Base-by-base conservation (phyloP, 1,140 invertebrate species). In the Aricia agestis region DNA sequence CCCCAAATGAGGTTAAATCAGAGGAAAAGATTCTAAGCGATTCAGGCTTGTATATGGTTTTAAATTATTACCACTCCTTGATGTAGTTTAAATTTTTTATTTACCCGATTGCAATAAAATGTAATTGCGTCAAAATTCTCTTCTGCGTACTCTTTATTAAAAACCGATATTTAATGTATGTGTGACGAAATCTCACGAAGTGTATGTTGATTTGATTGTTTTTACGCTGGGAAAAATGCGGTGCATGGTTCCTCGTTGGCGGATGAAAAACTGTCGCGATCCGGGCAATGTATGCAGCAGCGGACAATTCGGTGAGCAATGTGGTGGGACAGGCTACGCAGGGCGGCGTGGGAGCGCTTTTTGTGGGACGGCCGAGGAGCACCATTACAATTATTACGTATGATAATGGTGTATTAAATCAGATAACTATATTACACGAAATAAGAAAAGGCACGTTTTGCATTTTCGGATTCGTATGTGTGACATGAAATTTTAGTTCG, bases 261-360 rank as follows among this genome's bases (percentile, higher is more conserved):
- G 19, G 19, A 25, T 63, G 59, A 63, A 63, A 63, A 63, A 63
- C 59, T 25, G 17, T 19, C 10, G 17, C 59, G 19, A 25, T 63
- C 17, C 59, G 18, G 19, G 59, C 17, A 18, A 19, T 25, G 59
- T 19, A 19, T 19, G 19, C 59, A 63, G 59, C 59, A 25, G 59
- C 19, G 59, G 18, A 17, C 58, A 63, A 63, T 63, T 63, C 17
- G 59, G 58, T 63, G 7, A 11, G 59, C 19, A 63, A 63, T 63
- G 59, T 63, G 17, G 59, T 19, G 11, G 31, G 36, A 58, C 57
- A 9, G 31, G 66, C 45, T 66, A 18, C 71, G 9, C 32, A 63
- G 68, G 68, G 25, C 68, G 45, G 59, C 69, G 73, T 74, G 73
- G 69, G 73, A 74, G 69, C 73, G 32, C 19, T 74, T 74, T 74